Conservation (phyloP, 2,113 vertebrate species). For the Geococcyx californianus region DNA sequence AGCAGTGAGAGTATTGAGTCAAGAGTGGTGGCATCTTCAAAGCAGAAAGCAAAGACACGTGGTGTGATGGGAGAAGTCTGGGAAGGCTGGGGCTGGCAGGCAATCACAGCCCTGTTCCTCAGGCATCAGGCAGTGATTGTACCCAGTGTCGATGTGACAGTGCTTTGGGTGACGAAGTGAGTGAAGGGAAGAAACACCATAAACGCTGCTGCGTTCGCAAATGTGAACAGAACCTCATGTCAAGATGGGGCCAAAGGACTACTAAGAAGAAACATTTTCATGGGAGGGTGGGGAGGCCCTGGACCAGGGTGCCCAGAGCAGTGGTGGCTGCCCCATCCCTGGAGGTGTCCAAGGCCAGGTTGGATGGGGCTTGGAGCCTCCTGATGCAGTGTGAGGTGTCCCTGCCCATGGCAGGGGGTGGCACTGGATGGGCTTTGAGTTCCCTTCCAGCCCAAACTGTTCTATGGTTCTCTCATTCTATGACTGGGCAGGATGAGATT, state of each 20-base stretch:
- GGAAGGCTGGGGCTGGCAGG: not conserved
- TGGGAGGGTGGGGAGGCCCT: too few species aligned
- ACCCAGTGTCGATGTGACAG: rapidly evolving
- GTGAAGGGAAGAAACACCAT: not conserved
- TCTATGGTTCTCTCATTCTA: too few species aligned
- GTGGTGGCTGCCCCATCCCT: too few species aligned
- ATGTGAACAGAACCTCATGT: rapidly evolving
- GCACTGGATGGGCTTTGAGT: too few species aligned
- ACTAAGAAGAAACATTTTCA: too few species aligned
- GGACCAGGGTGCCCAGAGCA: too few species aligned
- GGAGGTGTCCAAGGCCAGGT: too few species aligned
- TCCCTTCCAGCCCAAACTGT: too few species aligned
- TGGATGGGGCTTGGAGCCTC: too few species aligned
- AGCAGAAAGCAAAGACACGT: not conserved
- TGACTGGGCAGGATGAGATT: not conserved
- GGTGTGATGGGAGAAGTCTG: not conserved
- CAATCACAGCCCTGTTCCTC: not conserved
- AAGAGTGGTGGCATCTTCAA: not conserved
- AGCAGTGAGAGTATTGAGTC: rapidly evolving
- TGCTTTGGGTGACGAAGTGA: not conserved
- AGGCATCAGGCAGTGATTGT: not conserved
- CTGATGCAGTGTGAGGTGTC: too few species aligned
- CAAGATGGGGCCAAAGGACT: not conserved
- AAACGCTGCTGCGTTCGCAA: not conserved
- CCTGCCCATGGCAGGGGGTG: too few species aligned